A percentile compares a stretch with the other conserved stretches of the same genome.
phyloP scores from a whole-genome alignment of 2,113 vertebrate genomes.

The Dicerorhinus sumatrensis region DNA sequence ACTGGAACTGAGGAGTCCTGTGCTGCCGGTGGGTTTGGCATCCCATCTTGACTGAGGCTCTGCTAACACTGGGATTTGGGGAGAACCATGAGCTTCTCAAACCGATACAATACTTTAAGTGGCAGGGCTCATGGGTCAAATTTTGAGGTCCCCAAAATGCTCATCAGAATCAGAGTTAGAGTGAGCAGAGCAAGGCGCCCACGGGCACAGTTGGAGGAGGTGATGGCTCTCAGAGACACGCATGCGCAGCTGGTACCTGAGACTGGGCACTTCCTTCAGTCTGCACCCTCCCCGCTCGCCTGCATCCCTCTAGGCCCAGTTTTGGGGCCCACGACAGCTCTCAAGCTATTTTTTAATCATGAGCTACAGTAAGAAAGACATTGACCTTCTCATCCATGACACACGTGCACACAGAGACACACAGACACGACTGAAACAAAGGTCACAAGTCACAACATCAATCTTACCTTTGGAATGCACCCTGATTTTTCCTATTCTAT shows the following conservation, averaged over 20 bases:
- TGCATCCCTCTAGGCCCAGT: no score
- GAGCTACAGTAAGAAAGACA: neutral
- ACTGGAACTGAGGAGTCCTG: neutral
- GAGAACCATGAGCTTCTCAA: neutral
- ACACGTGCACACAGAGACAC: neutral
- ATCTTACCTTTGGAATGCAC: neutral
- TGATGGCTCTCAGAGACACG: neutral
- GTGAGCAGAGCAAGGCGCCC: neutral
- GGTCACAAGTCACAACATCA: neutral
- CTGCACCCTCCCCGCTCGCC: no score
- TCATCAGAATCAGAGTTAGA: neutral
- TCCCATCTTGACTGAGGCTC: neutral
- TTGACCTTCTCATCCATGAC: neutral
- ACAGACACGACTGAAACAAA: neutral
- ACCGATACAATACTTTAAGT: neutral
- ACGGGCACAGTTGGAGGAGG: rapidly evolving
- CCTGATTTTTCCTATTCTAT: neutral
- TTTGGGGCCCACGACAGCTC: neutral
- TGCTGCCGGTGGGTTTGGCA: neutral
- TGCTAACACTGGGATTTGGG: no score
- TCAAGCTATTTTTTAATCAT: neutral
- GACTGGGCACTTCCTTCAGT: neutral
- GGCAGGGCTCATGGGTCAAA: neutral
- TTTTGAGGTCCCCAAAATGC: neutral
- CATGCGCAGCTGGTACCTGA: neutral